Evolutionary conservation across 2,797 vertebrate genomes (phyloP), one percentile per base, ranked within the genome.

Genomic region (Carduelis carduelis): DNA sequence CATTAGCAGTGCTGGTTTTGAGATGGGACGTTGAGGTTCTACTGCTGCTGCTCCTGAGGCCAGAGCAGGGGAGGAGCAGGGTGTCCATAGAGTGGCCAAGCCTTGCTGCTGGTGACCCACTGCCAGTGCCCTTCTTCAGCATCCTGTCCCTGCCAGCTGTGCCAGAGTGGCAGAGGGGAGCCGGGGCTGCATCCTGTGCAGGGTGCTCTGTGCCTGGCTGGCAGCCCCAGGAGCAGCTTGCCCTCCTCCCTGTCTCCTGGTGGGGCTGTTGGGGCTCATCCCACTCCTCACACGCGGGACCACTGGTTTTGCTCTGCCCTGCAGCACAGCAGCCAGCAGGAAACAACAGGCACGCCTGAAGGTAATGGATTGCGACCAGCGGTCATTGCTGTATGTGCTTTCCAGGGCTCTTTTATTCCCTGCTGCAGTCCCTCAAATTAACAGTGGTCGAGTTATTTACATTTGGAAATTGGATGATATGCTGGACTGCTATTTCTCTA

Each of bases 391-490:
- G 12, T 50, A 53, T 91, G 84, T 75, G n/a, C 71, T 89, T 96
- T 91, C 71, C 89, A 52, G 82, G 84, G 61, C 64, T 91, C 4
- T 84, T 95, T 81, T 94, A 96, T 93, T 94, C 95, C 95, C 95
- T 69, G 76, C 85, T 89, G 93, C 52, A 83, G 76, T 50, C 57
- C 82, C 86, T 95, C 84, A 89, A 96, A 96, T 93, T 96, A 95
- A 92, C 91, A 93, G 91, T 30, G 44, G 93, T 65, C 93, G 71
- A 32, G 87, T 92, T 97, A 96, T 97, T 97, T 97, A 97, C 93
- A 95, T 96, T 92, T 94, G 92, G 91, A 97, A 96, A 96, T 93
- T 96, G 95, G 93, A 94, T 96, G 89, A 95, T 92, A 78, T 81
- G 90, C 92, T 94, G 95, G 95, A 22, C 95, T 93, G 91, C 87